phyloP scores from a whole-genome alignment of 2,113 vertebrate species.

The Petaurus breviceps region DNA sequence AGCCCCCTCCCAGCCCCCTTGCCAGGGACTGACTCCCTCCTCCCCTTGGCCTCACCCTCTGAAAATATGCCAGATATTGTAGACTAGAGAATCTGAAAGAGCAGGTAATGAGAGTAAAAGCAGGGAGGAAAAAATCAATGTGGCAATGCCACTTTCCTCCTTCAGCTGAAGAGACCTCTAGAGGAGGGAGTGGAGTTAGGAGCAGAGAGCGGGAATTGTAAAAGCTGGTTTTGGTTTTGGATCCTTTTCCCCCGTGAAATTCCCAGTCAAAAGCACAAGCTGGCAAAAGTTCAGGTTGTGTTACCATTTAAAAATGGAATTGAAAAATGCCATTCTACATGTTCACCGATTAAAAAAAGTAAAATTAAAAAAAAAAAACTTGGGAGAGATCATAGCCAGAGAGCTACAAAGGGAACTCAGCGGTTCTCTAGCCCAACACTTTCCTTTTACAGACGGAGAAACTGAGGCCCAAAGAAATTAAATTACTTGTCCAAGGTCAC shows the following conservation, averaged over 20 bases:
- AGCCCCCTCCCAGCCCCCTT: background rate
- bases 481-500: background rate
- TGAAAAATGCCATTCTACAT: background rate
- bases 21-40: background rate
- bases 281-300: slow-evolving; percentile 14
- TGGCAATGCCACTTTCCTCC: too few species aligned
- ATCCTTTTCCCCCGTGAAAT: background rate
- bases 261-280: background rate
- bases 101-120: background rate
- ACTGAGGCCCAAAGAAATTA: background rate
- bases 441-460: too few species aligned
- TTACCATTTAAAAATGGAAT: slow-evolving; percentile 8
- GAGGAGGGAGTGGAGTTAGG: background rate
- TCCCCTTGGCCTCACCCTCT: background rate
- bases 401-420: background rate
- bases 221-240: background rate
- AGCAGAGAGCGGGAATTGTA: background rate
- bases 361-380: background rate
- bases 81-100: background rate
- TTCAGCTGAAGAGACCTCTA: background rate
- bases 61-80: background rate
- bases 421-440: background rate
- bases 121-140: background rate
- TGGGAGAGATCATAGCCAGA: background rate
- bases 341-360: background rate